A percentile compares a stretch with the other conserved stretches of the same genome.
phyloP scores from a whole-genome alignment of 92 coral and sea anemone genomes.

The Palythoa grandis region DNA sequence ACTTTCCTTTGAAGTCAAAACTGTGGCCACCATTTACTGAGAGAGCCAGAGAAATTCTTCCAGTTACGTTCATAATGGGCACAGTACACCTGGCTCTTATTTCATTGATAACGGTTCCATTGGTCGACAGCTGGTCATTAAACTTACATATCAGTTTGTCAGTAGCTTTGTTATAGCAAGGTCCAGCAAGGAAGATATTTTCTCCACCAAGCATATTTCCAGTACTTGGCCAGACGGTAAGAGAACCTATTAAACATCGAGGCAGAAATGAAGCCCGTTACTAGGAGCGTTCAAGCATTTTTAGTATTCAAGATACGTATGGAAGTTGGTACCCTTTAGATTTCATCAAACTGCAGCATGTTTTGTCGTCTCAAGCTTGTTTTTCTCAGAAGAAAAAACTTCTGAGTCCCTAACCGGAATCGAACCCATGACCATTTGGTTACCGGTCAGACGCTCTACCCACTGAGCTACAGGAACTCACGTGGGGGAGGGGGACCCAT shows the following conservation, averaged over 20 bases:
- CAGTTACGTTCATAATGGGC: conserved; percentile 70
- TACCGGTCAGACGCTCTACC: too few relatives aligned
- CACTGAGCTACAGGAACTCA: too few relatives aligned
- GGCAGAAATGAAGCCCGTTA: neutral
- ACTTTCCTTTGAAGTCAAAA: conserved; percentile 60
- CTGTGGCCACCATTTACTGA: conserved; percentile 77
- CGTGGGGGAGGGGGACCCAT: too few relatives aligned
- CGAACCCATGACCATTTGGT: too few relatives aligned
- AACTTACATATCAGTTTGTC: conserved; percentile 76
- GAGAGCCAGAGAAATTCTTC: conserved; percentile 66
- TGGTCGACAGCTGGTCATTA: conserved; percentile 49
- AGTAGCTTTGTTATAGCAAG: conserved; percentile 49
- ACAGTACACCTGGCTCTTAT: conserved; percentile 70
- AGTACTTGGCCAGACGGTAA: conserved; percentile 45
- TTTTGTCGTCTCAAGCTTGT: too few relatives aligned
- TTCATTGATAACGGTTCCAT: conserved; percentile 60
- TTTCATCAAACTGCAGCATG: too few relatives aligned
- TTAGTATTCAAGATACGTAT: neutral
- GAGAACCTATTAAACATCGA: conserved; percentile 6
- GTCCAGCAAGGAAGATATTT: conserved; percentile 47
- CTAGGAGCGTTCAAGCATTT: neutral
- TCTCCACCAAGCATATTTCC: conserved; percentile 60
- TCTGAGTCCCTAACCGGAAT: too few relatives aligned
- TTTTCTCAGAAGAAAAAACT: too few relatives aligned
- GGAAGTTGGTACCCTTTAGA: too few relatives aligned